A percentile compares a stretch with the other conserved stretches of the same genome.
Evolutionary conservation across 2,797 vertebrate species (phyloP).

Genomic region (Tokudaia muenninki): DNA sequence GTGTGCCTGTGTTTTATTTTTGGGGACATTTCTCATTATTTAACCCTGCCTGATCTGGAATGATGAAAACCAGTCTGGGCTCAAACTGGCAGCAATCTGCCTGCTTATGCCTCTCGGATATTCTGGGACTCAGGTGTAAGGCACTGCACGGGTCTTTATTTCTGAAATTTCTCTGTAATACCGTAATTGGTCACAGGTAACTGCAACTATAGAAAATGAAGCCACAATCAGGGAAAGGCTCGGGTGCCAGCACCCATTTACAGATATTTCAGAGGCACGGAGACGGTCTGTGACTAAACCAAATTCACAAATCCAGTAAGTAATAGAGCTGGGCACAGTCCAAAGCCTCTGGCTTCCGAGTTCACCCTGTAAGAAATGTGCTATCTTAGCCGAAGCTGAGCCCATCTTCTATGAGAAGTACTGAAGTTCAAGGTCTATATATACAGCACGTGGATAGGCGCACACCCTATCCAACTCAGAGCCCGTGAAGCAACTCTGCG

Average conservation of each 20-base stretch:
- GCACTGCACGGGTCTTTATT: background rate
- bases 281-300: conserved; percentile 16
- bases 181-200: background rate
- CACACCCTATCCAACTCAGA: background rate
- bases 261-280: background rate
- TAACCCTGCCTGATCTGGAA: background rate
- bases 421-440: background rate
- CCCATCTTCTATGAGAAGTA: conserved; percentile 1
- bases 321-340: background rate
- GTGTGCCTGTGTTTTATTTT: background rate
- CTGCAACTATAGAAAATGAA: background rate
- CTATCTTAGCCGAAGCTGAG: background rate
- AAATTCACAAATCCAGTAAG: background rate
- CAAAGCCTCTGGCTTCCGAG: background rate
- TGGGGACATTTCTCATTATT: background rate
- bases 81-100: background rate
- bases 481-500: background rate
- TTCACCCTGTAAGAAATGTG: background rate
- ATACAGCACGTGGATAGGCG: background rate
- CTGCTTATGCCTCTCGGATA: background rate
- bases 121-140: background rate
- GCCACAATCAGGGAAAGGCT: background rate
- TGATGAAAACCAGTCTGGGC: background rate
- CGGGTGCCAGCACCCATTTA: background rate
- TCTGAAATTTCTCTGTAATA: background rate